A percentile compares a stretch with the other conserved stretches of the same genome.
These are phyloP conservation scores for Palaemon carinicauda DNA, from an alignment of 1,140 invertebrate species.

Conservation along the genomic window DNA sequence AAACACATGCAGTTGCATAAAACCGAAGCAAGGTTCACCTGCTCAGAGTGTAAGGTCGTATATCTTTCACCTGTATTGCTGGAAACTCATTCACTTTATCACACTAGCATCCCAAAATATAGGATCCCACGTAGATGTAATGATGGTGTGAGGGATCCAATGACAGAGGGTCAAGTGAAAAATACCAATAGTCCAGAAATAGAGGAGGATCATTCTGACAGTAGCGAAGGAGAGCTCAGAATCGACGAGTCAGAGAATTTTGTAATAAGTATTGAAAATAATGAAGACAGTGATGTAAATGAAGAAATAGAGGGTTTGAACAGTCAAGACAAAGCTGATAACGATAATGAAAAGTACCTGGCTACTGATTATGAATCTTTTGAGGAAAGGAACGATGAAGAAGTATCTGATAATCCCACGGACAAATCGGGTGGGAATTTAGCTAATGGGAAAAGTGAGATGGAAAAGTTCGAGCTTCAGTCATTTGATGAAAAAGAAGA, in stretches of 20 bases:
- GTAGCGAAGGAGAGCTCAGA: conserved; percentile 22
- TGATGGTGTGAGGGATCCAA: conserved; percentile 5
- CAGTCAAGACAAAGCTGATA: too few relatives aligned
- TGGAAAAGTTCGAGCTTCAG: too few relatives aligned
- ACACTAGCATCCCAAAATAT: background rate
- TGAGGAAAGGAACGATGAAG: too few relatives aligned
- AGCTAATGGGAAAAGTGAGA: too few relatives aligned
- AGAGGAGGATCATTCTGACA: conserved; percentile 18
- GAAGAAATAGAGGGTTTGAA: too few relatives aligned
- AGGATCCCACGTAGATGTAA: background rate
- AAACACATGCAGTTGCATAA: conserved; percentile 10
- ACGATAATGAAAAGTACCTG: too few relatives aligned
- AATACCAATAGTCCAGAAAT: background rate
- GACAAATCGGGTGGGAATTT: too few relatives aligned
- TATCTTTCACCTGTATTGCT: conserved; percentile 5
- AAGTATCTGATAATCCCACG: too few relatives aligned
- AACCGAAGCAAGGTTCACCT: background rate
- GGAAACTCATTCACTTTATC: conserved; percentile 27
- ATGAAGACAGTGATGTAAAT: background rate
- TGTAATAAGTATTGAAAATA: background rate
- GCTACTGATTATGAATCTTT: too few relatives aligned
- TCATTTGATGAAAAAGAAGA: too few relatives aligned
- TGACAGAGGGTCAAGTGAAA: conserved; percentile 27
- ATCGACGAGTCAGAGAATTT: conserved; percentile 10
- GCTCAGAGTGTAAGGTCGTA: conserved; percentile 9